A percentile compares a stretch with the other conserved stretches of the same genome.
Evolutionary conservation across 2,113 vertebrate genomes (phyloP).

Genomic region (Malurus alboscapulatus): DNA sequence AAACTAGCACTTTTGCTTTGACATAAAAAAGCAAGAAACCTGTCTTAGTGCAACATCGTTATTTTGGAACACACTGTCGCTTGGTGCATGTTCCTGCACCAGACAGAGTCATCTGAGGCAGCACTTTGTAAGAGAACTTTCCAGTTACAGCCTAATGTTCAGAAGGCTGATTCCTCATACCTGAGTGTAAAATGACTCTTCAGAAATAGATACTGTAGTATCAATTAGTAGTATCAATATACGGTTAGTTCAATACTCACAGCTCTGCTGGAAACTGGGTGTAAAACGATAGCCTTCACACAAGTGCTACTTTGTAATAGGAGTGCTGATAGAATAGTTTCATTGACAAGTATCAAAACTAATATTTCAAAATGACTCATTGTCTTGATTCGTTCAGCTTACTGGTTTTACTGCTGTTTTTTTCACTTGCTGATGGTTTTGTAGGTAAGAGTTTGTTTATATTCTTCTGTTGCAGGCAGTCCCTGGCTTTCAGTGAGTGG

Average conservation of each 20-base stretch:
- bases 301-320: background rate
- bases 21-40: background rate
- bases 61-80: background rate
- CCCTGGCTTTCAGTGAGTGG: background rate
- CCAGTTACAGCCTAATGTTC: background rate
- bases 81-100: background rate
- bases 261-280: background rate
- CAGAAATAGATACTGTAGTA: background rate
- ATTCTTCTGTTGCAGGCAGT: background rate
- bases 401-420: background rate
- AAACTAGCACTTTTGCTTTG: background rate
- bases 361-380: background rate
- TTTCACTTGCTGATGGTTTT: background rate
- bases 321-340: background rate
- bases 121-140: background rate
- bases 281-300: background rate
- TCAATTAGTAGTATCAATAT: background rate
- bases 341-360: background rate
- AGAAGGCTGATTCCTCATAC: background rate
- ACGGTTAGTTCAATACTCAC: background rate
- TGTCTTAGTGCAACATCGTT: background rate
- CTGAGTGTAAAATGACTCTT: background rate
- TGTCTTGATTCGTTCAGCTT: background rate
- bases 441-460: background rate
- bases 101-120: background rate